Evolutionary conservation across 2,113 vertebrate species (phyloP).

Genomic region (Callipepla squamata): DNA sequence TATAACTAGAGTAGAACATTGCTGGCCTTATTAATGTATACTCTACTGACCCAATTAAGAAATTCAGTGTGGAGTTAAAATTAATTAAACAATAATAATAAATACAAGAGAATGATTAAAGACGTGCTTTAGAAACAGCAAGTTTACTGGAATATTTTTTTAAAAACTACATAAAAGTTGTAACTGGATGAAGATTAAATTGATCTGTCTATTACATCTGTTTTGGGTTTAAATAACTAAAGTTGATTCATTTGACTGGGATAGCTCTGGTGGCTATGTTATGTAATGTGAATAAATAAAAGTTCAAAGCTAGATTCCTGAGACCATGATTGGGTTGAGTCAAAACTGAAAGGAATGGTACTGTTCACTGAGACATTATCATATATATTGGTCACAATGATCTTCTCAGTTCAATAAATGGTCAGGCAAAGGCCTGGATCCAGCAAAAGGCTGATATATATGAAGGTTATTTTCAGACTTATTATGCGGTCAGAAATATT

Average conservation of each 20-base stretch:
- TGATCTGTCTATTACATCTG: background rate
- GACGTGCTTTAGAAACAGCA: background rate
- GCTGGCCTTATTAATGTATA: background rate
- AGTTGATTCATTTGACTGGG: background rate
- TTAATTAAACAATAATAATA: background rate
- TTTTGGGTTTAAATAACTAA: slow-evolving; percentile 15
- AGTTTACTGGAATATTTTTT: background rate
- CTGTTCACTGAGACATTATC: background rate
- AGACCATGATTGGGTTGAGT: background rate
- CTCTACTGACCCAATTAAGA: background rate
- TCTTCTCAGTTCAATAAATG: background rate
- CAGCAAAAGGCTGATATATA: background rate
- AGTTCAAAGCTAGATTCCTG: background rate
- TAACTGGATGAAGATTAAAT: background rate
- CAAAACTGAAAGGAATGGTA: background rate
- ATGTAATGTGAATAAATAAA: background rate
- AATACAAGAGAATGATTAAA: background rate
- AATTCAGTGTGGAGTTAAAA: background rate
- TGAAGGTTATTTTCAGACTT: background rate
- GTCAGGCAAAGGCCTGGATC: background rate
- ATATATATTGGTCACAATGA: background rate
- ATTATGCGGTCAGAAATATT: background rate
- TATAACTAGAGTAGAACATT: background rate
- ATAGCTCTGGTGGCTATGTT: background rate
- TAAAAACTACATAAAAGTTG: background rate